Evolutionary conservation across 2,888 invertebrate species (phyloP), one percentile per base, ranked within the genome.

Genomic region (Pomacea canaliculata): DNA sequence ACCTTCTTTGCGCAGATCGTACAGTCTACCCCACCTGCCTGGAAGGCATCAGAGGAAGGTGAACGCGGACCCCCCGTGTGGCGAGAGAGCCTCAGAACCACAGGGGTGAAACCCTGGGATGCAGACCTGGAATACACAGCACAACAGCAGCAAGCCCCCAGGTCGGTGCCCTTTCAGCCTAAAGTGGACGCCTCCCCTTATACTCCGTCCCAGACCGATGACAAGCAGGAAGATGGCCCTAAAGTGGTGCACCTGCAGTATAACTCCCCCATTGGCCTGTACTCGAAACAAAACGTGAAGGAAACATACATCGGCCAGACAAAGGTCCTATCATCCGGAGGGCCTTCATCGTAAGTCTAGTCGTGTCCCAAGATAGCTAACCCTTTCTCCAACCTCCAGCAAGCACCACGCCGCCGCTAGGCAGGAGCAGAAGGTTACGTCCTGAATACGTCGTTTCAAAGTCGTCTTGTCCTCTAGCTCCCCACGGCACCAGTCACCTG

Each of bases 191-290:
- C 79, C 71, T 78, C 76, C 56, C 74, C 79, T 68, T 79, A 83
- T 76, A 76, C 78, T 73, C 79, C 79, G 60, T 49, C 78, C 74
- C 76, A 71, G 73, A 59, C 72, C 80, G 63, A 23, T 1, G 69
- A 66, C 1, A 75, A 65, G 9, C 51, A 76, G 13, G 73, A 79
- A n/a, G 81, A 79, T 23, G 82, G 81, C 37, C 82, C 90, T 27
- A 83, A 84, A 63, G 84, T 89, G 75, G 87, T 87, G 49, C 90
- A 91, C 81, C 83, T 89, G 76, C 90, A 91, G 85, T 91, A 90
- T 84, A 91, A 91, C 85, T 87, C 89, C 51, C 90, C 90, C 18
- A 85, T 91, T 78, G 87, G 86, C 5, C 82, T 91, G 79, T 91
- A 91, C 84, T 90, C 90, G 27, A 83, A 83, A 62, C 83, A 83